Evolutionary conservation across 2,113 vertebrate species (phyloP).

Genomic region (Macrotis lagotis): DNA sequence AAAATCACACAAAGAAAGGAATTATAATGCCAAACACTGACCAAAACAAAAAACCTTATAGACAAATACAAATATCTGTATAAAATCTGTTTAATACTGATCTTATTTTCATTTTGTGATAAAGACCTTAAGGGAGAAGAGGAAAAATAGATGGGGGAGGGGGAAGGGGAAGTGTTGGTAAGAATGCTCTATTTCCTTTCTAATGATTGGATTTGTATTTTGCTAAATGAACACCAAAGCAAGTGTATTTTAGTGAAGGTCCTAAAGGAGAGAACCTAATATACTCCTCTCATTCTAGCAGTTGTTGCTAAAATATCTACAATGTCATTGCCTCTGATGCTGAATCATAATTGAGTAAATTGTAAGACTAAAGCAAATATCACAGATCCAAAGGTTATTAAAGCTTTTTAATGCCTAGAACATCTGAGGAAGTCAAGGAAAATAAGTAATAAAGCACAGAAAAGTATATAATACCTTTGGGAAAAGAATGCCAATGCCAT

Average conservation of each 20-base stretch:
- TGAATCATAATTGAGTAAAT: constrained; percentile 29
- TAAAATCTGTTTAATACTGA: background rate
- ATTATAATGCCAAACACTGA: background rate
- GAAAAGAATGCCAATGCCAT: background rate
- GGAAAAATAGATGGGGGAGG: background rate
- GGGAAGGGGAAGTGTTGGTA: background rate
- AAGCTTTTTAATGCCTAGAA: constrained; percentile 45
- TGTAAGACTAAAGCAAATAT: constrained; percentile 6
- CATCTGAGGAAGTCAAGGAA: constrained; percentile 24
- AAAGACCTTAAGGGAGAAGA: constrained; percentile 11
- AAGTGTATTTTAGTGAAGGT: background rate
- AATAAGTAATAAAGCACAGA: constrained; percentile 18
- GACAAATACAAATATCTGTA: background rate
- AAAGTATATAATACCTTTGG: background rate
- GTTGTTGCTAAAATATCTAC: constrained; percentile 28
- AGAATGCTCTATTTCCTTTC: background rate
- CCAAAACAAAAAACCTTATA: background rate
- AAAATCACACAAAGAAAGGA: background rate
- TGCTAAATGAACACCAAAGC: constrained; percentile 4
- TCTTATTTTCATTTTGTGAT: background rate
- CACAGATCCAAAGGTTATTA: constrained; percentile 37
- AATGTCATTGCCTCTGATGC: constrained; percentile 25
- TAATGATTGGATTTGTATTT: background rate
- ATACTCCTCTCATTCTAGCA: background rate
- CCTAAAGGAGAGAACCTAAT: constrained; percentile 17